A percentile compares a stretch with the other conserved stretches of the same genome.
Conservation (phyloP, 2,888 invertebrate species). For the Metellina segmentata region DNA sequence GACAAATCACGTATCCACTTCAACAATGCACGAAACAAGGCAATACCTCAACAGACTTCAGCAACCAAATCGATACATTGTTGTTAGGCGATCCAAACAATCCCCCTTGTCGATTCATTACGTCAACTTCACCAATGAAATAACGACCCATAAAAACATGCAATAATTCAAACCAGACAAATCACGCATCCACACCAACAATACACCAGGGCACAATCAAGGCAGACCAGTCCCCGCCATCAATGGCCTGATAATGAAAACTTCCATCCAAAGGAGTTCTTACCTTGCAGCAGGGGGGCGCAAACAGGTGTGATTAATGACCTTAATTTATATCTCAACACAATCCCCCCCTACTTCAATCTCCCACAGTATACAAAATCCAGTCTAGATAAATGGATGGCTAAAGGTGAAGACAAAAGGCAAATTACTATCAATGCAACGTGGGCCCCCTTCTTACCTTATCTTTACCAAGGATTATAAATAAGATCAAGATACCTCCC, state of each 20-base stretch:
- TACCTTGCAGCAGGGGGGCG: neutral
- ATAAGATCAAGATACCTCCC: constrained; percentile 17
- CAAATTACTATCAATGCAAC: constrained; percentile 27
- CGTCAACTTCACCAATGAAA: no score
- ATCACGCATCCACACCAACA: neutral
- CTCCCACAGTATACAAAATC: neutral
- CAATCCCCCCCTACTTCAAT: constrained; percentile 39
- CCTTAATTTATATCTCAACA: constrained; percentile 70
- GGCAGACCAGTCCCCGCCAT: constrained; percentile 1
- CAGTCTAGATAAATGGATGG: constrained; percentile 22
- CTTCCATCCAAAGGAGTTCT: neutral
- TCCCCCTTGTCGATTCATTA: no score
- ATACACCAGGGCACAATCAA: neutral
- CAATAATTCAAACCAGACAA: neutral
- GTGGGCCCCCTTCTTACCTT: neutral
- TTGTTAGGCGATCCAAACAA: no score
- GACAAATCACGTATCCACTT: neutral
- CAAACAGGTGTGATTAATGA: constrained; percentile 45
- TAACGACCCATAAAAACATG: no score
- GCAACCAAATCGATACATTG: no score
- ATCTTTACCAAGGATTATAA: constrained; percentile 41
- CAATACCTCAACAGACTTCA: no score
- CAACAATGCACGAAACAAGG: neutral
- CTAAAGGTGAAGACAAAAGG: neutral
- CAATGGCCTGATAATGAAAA: constrained; percentile 9